Conservation (phyloP, 2,797 vertebrate species). For the Vipera latastei region DNA sequence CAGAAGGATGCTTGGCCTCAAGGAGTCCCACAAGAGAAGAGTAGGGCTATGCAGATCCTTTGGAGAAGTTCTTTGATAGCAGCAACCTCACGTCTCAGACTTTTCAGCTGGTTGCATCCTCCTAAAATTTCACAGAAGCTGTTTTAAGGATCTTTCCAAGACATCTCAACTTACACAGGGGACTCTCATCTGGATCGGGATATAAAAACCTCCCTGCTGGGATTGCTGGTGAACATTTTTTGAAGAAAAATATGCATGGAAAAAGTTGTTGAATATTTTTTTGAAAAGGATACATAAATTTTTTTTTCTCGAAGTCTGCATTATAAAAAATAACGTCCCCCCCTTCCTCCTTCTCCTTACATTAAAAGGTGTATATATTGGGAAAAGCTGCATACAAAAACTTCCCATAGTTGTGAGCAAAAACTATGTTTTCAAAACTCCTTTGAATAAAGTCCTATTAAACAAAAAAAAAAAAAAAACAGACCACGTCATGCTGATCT, state of each 20-base stretch:
- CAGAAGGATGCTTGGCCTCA: neutral
- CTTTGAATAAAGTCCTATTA: neutral
- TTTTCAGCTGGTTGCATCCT: neutral
- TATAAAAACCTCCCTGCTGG: neutral
- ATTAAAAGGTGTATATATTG: neutral
- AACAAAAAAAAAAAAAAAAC: neutral
- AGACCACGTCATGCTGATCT: neutral
- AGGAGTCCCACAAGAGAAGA: neutral
- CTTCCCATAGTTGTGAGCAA: neutral
- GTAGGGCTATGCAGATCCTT: neutral
- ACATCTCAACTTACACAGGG: neutral
- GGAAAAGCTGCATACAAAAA: neutral
- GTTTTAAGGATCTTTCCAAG: neutral
- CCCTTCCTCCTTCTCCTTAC: neutral
- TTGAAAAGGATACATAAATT: neutral
- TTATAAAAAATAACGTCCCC: neutral
- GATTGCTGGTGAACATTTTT: neutral
- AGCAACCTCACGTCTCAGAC: neutral
- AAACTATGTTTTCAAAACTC: neutral
- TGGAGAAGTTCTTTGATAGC: neutral
- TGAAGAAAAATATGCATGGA: neutral
- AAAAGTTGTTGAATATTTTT: neutral
- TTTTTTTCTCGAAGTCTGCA: neutral
- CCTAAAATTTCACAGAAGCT: neutral
- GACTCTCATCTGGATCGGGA: neutral